Evolutionary conservation across 2,888 invertebrate genomes (phyloP), one percentile per base, ranked within the genome.

Genomic region (Alloplasta piceator): DNA sequence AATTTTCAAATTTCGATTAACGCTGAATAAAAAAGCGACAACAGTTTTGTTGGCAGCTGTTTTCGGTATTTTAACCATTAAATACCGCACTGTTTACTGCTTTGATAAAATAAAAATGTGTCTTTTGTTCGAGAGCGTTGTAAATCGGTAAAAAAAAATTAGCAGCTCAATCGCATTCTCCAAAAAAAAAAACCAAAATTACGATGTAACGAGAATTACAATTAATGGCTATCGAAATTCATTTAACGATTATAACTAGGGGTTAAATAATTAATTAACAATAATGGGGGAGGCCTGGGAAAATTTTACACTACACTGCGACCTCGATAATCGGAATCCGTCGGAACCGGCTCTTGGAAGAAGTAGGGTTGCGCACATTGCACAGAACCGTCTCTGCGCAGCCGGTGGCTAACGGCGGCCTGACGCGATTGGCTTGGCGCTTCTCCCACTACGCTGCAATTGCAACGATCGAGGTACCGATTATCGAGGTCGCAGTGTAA

Each of bases 61-160:
- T 78, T 67, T 14, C 26, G 39, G 46, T 50, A 38, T 41, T 64
- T 39, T 55, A 7, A 9, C 9, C 16, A 72, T 26, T 26, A 43
- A 36, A 50, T 70, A 77, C 68, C 68, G 63, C 77, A 80, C 80
- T 68, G 80, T 77, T 73, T 77, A 73, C 67, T 68, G 63, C 72
- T 63, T 58, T 41, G 36, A 56, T 61, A 60, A 75, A 50, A 56
- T 26, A 64, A 64, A 26, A 26, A 48, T 26, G 58, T 74, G 61
- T 52, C n/a, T n/a, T 55, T 64, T 61, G 48, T 63, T 16, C 7
- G 41, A 73, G 56, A 78, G 63, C 64, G 68, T 68, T 73, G 55
- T 56, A 56, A 64, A 5, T 77, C 26, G 7, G n/a, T 63, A 12
- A 64, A 9, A 39, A 72, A 56, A 79, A 74, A 26, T 26, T 26